Percentiles rank a stretch among this genome's conserved stretches.
phyloP scores from a whole-genome alignment of 2,888 invertebrate species.

The Mycalesis mineus region DNA sequence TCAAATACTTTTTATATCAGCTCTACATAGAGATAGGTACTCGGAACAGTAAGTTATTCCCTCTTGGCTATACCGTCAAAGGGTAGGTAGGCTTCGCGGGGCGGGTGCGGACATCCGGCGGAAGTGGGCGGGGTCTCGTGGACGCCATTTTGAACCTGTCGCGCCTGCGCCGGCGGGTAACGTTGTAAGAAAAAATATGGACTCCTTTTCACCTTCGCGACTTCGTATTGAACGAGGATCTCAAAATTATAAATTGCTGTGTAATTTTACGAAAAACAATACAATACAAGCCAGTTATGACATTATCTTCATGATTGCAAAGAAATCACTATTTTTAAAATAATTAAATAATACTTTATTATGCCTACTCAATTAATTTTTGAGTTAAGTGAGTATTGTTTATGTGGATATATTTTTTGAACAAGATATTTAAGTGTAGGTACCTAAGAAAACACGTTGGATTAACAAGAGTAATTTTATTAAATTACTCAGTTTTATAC shows the following conservation, averaged over 20 bases:
- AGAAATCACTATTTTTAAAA: too few relatives aligned
- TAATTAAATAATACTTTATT: too few relatives aligned
- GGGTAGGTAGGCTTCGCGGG: constrained; percentile 42
- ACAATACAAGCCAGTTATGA: too few relatives aligned
- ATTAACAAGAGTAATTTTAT: too few relatives aligned
- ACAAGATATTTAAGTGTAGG: too few relatives aligned
- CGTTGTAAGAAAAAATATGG: constrained; percentile 16
- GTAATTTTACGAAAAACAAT: too few relatives aligned
- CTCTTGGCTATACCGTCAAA: constrained; percentile 15
- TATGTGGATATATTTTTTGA: too few relatives aligned
- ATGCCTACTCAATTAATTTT: too few relatives aligned
- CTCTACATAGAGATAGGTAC: not conserved
- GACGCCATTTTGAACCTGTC: constrained; percentile 59
- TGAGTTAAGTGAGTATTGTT: too few relatives aligned
- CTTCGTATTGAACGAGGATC: not conserved
- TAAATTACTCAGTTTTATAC: too few relatives aligned
- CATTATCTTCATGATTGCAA: too few relatives aligned
- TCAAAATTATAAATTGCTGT: not conserved
- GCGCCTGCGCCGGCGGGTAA: constrained; percentile 41
- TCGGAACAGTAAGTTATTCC: not conserved
- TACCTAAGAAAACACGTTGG: too few relatives aligned
- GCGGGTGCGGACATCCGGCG: constrained; percentile 61
- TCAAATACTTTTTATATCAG: not conserved
- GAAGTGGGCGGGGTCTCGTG: constrained; percentile 58
- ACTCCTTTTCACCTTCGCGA: not conserved